phyloP scores from a whole-genome alignment of 2,113 vertebrate genomes.

The Lipotes vexillifer region DNA sequence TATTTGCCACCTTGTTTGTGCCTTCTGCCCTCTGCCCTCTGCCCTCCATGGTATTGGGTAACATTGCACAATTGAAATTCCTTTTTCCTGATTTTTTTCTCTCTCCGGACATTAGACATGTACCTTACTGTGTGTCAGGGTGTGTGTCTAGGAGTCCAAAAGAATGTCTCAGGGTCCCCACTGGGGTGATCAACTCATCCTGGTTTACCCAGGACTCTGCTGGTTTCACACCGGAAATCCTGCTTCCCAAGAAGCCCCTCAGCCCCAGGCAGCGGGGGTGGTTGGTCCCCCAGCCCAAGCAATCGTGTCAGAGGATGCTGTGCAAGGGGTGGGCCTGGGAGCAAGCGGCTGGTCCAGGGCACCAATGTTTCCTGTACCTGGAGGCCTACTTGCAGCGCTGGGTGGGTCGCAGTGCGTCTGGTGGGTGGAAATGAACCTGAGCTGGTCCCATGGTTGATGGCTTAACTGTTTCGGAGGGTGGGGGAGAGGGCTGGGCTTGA shows the following conservation, averaged over 20 bases:
- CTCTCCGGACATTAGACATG: neutral
- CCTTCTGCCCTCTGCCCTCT: neutral
- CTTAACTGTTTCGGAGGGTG: neutral
- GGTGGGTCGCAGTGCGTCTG: rapidly evolving
- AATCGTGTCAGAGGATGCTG: rapidly evolving
- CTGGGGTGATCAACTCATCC: rapidly evolving
- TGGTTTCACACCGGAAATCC: neutral
- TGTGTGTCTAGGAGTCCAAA: no score
- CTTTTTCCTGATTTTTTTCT: neutral
- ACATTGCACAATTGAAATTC: rapidly evolving
- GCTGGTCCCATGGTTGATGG: rapidly evolving
- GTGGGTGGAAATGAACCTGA: neutral
- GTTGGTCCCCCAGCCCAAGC: no score
- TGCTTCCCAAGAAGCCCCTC: neutral
- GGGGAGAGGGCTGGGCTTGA: neutral
- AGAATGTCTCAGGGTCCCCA: rapidly evolving
- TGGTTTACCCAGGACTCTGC: neutral
- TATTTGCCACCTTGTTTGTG: neutral
- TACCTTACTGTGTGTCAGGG: rapidly evolving
- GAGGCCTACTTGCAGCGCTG: neutral
- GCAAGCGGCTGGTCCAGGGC: rapidly evolving
- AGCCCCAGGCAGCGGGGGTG: rapidly evolving
- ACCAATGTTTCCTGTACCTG: neutral
- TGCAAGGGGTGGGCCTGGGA: neutral
- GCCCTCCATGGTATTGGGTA: rapidly evolving